These are phyloP conservation scores for Hyposoter dolosus DNA, from an alignment of 2,888 invertebrate species.

Conservation along the genomic window DNA sequence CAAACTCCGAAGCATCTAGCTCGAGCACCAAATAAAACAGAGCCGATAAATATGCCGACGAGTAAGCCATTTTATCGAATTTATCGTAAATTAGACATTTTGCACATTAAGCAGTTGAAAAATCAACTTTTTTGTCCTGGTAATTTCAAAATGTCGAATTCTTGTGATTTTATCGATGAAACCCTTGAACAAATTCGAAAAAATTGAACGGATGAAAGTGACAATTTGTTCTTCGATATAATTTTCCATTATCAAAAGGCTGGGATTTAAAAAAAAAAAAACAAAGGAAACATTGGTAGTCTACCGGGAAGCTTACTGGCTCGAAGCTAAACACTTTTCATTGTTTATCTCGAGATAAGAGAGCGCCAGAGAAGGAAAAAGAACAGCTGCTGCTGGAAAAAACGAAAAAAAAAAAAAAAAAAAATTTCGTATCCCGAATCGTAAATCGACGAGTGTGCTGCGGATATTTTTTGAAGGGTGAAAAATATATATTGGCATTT, in stretches of 20 bases:
- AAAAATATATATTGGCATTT: constrained; percentile 25
- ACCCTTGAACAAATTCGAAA: neutral
- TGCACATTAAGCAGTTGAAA: neutral
- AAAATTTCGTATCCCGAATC: constrained; percentile 35
- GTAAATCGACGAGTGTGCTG: constrained; percentile 41
- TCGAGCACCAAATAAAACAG: neutral
- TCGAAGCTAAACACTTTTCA: neutral
- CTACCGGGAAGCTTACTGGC: constrained; percentile 1
- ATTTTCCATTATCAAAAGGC: neutral
- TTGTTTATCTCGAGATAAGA: constrained; percentile 16
- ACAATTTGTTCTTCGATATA: neutral
- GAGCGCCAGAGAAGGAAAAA: neutral
- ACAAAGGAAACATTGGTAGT: neutral
- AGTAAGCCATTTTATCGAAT: constrained; percentile 1
- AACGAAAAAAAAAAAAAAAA: neutral
- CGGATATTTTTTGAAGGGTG: constrained; percentile 7
- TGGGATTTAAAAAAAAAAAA: neutral
- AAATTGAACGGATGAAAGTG: neutral
- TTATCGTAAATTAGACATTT: neutral
- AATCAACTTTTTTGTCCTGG: neutral
- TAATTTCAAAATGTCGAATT: neutral
- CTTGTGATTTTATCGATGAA: neutral
- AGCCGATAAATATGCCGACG: constrained; percentile 28
- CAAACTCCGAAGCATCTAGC: constrained; percentile 7
- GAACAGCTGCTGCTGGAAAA: neutral